phyloP scores from a whole-genome alignment of 1,140 invertebrate genomes.

The Zaprionus tsacasi region DNA sequence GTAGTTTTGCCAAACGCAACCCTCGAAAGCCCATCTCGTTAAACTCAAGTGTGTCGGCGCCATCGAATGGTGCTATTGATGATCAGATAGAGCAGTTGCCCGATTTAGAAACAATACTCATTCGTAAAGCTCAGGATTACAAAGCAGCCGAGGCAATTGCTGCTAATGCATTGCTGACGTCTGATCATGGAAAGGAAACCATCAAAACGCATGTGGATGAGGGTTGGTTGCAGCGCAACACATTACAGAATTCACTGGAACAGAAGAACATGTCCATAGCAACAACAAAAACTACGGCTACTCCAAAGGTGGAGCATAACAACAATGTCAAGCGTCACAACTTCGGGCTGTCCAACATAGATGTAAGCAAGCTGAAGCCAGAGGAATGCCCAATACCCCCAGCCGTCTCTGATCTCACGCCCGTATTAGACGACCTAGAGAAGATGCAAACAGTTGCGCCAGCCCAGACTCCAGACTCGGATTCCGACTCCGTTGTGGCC shows the following conservation, averaged over 20 bases:
- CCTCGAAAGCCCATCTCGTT: slow-evolving; percentile 88
- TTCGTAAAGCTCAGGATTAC: slow-evolving; percentile 75
- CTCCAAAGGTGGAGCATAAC: slow-evolving; percentile 34
- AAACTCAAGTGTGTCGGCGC: slow-evolving; percentile 18
- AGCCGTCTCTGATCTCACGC: background rate
- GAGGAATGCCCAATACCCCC: background rate
- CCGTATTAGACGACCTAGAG: background rate
- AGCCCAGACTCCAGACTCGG: slow-evolving; percentile 26
- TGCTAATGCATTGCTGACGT: slow-evolving; percentile 43
- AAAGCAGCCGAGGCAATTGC: slow-evolving; percentile 51
- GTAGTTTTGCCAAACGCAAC: slow-evolving; percentile 88
- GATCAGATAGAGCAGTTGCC: slow-evolving; percentile 56
- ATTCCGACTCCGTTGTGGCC: slow-evolving; percentile 78
- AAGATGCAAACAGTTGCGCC: background rate
- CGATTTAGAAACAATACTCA: slow-evolving; percentile 79
- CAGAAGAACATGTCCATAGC: background rate
- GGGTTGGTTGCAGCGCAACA: slow-evolving; percentile 70
- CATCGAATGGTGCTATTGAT: background rate
- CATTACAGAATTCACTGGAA: slow-evolving; percentile 53
- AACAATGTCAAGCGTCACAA: slow-evolving; percentile 55
- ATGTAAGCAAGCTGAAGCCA: slow-evolving; percentile 61
- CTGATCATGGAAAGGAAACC: slow-evolving; percentile 50
- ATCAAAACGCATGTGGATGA: slow-evolving; percentile 75
- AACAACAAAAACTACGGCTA: background rate
- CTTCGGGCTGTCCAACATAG: slow-evolving; percentile 66